Base-by-base conservation (phyloP, 2,888 invertebrate species). In the Pristionchus maxplancki region DNA sequence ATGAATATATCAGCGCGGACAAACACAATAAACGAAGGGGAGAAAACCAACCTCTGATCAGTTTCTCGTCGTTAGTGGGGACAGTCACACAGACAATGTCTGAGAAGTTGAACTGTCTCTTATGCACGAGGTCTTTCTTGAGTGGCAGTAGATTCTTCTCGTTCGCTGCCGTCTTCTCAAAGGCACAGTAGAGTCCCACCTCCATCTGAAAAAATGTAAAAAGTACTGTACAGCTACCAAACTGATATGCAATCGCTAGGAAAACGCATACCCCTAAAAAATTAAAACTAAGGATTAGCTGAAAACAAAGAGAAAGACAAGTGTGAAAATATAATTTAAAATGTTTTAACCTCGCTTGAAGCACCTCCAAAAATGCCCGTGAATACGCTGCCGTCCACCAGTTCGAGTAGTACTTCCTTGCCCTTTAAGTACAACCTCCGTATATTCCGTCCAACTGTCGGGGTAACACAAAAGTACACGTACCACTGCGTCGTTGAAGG, bases 21-120 rank as follows among this genome's bases (percentile, higher is more conserved):
- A n/a, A n/a, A n/a, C n/a, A n/a, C n/a, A 28, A 48, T 50, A 37
- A 81, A 82, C 28, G 9, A 81, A 82, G 5, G 11, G 3, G 34
- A 11, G 15, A 37, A 24, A n/a, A 74, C 37, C 1, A 20, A 87
- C 87, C 87, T 40, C 62, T 87, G 87, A 87, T 58, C n/a, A 74
- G 13, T 37, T 90, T 89, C 64, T 90, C 90, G 34, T 92, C 89
- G 28, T 67, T 87, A 15, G 89, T 53, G 44, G 81, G 85, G 13
- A 89, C 86, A 13, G 89, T 85, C n/a, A 91, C 50, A 13, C 89
- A 87, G 34, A 90, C 89, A 44, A 92, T 87, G 53, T 92, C 90
- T 9, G 78, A 17, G 74, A 89, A 91, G 20, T 84, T 34, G 87
- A 92, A 90, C 1, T 85, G 50, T 87, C 90, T 90, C 74, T 92